Base-by-base conservation (phyloP, 1,140 invertebrate species). In the Octopus bimaculoides region DNA sequence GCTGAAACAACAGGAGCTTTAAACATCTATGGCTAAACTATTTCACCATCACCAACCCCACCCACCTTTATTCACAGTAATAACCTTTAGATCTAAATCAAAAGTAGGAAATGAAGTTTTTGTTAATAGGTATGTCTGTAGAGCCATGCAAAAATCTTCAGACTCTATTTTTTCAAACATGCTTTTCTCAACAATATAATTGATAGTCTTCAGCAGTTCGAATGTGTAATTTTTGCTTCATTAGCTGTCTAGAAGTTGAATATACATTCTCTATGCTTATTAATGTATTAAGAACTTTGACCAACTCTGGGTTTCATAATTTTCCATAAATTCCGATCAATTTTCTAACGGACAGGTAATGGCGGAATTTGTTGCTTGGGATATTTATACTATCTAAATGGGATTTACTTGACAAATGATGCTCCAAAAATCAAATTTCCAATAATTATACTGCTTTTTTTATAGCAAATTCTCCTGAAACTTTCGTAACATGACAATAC, bases 231-330 rank as follows among this genome's bases (percentile, higher is more conserved):
- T n/a, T 66, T 66, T 66, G 61, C 61, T 66, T 66, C 61, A n/a
- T n/a, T n/a, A 66, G 61, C 61, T 66, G 61, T 66, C 1, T 66
- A n/a, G 61, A n/a, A 66, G 12, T 66, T 66, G 61, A n/a, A 66
- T n/a, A 66, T 66, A n/a, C 61, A 1, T 66, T 66, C n/a, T 1
- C 61, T 66, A 66, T 66, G 61, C 3, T 66, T n/a, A 66, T 66
- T 66, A 66, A 66, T 66, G n/a, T 66, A n/a, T n/a, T 66, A 66
- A 66, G 61, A 66, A 66, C 61, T 66, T 66, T 66, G n/a, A 66
- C 3, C 61, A 2, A 12, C 1, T 66, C 61, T 66, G n/a, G 61
- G 61, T 66, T 66, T 66, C 1, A 66, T 66, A 12, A n/a, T 66
- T 66, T 66, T 14, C 61, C 1, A 12, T 66, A 41, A 12, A 14